A percentile compares a stretch with the other conserved stretches of the same genome.
These are phyloP conservation scores for Halcyon leucocephala DNA, from an alignment of 2,797 vertebrate species.

Conservation along the genomic window DNA sequence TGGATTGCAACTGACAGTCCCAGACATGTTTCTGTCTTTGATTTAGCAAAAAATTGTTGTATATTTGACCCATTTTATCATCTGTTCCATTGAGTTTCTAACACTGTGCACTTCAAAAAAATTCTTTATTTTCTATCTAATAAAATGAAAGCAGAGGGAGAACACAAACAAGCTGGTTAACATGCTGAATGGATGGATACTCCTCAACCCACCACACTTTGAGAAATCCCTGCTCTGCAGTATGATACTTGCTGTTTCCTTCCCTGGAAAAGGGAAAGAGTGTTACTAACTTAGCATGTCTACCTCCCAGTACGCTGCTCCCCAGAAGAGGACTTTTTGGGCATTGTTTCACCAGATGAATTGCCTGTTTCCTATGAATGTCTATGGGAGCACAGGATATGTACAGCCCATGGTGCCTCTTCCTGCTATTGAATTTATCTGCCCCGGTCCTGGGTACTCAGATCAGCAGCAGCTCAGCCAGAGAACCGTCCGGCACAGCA, in stretches of 20 bases:
- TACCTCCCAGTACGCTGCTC: background rate
- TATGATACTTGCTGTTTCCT: background rate
- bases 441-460: background rate
- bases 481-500: background rate
- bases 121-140: background rate
- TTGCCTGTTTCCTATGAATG: background rate
- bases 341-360: background rate
- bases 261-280: background rate
- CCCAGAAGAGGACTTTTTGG: background rate
- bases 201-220: background rate
- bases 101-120: background rate
- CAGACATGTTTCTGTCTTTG: background rate
- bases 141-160: background rate
- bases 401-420: background rate
- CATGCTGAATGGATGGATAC: background rate
- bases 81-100: background rate
- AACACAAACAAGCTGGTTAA: background rate
- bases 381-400: background rate
- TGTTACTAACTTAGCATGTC: background rate
- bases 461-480: background rate
- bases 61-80: background rate
- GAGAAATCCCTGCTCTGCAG: background rate
- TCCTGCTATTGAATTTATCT: conserved; percentile 23
- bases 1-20: background rate
- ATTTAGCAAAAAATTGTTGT: background rate